phyloP scores from a whole-genome alignment of 2,888 invertebrate genomes.

The Trisateles emortualis region DNA sequence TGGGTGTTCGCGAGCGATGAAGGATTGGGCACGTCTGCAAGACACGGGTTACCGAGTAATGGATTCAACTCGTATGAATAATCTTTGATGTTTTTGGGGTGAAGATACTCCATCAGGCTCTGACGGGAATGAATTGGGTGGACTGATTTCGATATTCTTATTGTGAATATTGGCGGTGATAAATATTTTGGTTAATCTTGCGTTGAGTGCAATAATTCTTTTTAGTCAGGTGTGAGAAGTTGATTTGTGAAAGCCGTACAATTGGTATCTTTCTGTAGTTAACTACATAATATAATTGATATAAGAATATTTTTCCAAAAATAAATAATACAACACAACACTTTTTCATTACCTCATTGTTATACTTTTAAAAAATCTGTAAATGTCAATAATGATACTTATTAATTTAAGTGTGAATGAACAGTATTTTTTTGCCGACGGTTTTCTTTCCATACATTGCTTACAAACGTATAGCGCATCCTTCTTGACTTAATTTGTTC shows the following conservation, averaged over 20 bases:
- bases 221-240: conserved; percentile 17
- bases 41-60: conserved; percentile 65
- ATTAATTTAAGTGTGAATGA: too few relatives aligned
- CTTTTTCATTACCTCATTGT: too few relatives aligned
- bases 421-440: too few relatives aligned
- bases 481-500: conserved; percentile 65
- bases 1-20: conserved; percentile 62
- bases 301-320: too few relatives aligned
- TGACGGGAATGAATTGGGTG: conserved; percentile 49
- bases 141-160: conserved; percentile 45
- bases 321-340: too few relatives aligned
- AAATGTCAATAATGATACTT: too few relatives aligned
- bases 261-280: not conserved
- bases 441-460: too few relatives aligned
- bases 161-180: conserved; percentile 35
- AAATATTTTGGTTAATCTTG: conserved; percentile 33
- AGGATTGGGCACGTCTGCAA: conserved; percentile 66
- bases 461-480: too few relatives aligned
- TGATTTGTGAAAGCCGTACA: not conserved
- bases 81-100: conserved; percentile 51
- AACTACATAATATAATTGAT: too few relatives aligned
- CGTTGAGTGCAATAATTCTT: conserved; percentile 28
- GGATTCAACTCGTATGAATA: conserved; percentile 60
- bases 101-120: conserved; percentile 50
- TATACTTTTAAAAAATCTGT: too few relatives aligned